Evolutionary conservation across 2,888 invertebrate genomes (phyloP), one percentile per base, ranked within the genome.

Genomic region (Crossocerus cetratus): DNA sequence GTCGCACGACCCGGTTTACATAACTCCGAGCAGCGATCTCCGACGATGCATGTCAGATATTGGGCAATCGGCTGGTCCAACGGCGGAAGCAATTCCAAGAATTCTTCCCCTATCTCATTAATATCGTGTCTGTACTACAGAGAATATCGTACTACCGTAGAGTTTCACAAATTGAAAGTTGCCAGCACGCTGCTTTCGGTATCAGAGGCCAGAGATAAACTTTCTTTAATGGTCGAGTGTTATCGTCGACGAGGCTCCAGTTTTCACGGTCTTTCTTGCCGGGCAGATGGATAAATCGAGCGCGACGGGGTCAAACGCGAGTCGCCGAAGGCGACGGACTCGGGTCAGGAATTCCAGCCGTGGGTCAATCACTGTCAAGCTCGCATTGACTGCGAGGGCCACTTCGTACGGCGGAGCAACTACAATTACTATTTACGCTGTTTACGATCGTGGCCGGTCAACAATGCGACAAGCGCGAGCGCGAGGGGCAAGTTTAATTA

Each of bases 361-460:
- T 67, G 74, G 79, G 83, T 81, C 83, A 82, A 82, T 82, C 81
- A 77, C 70, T 81, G 77, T 83, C 69, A 32, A 32, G 56, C 81
- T 81, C 67, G 68, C 66, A 76, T 69, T 69, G 61, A 21, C 59
- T 22, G 72, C 71, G 69, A 53, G 61, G 69, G 74, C 54, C 67
- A 56, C 80, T 82, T 80, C 70, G 66, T 65, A 32, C 66, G 14
- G 44, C 69, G 57, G 67, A 42, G 64, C n/a, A 64, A 58, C 65
- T 57, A 60, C 61, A 65, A 72, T 65, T 68, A 59, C 53, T 45
- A 14, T 59, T 49, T 49, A 14, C 16, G 49, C 49, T n/a, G 13
- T 14, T 49, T 49, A 16, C 55, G 49, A 11, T 22, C 55, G 55
- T 20, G 55, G 16, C 20, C 22, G 18, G 20, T 22, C 20, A 22